phyloP scores from a whole-genome alignment of 2,113 vertebrate species.

The Geothlypis trichas region DNA sequence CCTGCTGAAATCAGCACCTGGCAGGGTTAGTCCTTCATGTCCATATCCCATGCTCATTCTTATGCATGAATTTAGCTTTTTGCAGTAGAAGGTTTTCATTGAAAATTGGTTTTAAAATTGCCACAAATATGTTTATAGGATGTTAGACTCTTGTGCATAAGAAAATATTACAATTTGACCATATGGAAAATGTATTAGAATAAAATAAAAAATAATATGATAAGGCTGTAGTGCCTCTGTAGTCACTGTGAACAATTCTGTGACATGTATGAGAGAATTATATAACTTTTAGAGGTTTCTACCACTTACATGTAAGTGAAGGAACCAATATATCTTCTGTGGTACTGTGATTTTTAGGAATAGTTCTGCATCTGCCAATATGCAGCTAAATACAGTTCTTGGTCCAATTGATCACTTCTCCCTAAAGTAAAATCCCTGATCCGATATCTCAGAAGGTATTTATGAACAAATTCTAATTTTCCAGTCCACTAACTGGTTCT shows the following conservation, averaged over 20 bases:
- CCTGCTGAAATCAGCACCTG: not conserved
- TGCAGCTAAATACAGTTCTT: not conserved
- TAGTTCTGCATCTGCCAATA: not conserved
- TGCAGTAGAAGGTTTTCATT: not conserved
- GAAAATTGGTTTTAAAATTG: not conserved
- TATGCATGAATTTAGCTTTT: not conserved
- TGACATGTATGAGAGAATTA: not conserved
- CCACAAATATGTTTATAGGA: not conserved
- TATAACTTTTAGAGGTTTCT: not conserved
- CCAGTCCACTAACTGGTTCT: not conserved
- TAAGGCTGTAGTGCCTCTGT: not conserved
- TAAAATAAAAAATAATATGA: not conserved
- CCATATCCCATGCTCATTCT: not conserved
- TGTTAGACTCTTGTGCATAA: not conserved
- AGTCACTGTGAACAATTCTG: not conserved
- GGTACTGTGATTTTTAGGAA: not conserved
- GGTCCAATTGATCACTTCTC: not conserved
- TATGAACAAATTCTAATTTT: not conserved
- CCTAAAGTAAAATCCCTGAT: not conserved
- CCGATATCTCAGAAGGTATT: not conserved
- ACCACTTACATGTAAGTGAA: not conserved
- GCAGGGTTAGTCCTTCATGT: not conserved
- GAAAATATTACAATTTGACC: not conserved
- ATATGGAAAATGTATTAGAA: not conserved
- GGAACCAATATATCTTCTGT: not conserved